Conservation (phyloP, 2,797 vertebrate species). For the Acrossocheilus wenchowensis region DNA sequence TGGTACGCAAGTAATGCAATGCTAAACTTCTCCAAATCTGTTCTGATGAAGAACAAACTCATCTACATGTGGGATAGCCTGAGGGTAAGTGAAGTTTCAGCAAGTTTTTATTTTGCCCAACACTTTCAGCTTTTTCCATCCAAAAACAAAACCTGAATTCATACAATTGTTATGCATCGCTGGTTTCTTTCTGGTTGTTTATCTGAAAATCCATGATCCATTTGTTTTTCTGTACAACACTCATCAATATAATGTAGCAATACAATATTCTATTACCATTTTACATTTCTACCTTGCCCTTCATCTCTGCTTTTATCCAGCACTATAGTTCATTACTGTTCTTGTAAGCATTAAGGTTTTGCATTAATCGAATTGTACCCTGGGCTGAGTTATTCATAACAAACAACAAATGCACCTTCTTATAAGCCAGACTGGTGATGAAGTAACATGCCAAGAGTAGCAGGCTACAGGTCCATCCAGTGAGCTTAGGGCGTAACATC, state of each 20-base stretch:
- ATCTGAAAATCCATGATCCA: not conserved
- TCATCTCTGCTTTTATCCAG: slow-evolving; percentile 14
- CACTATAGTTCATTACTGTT: not conserved
- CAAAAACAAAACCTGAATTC: not conserved
- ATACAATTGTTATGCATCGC: not conserved
- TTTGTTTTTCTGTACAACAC: not conserved
- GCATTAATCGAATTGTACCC: not conserved
- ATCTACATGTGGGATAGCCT: no score
- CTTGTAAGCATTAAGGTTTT: not conserved
- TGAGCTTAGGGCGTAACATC: not conserved
- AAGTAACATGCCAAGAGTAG: not conserved
- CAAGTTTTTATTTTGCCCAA: no score
- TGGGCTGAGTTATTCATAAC: not conserved
- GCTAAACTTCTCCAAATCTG: no score
- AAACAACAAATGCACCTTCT: slow-evolving; percentile 20
- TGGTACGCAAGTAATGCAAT: not conserved
- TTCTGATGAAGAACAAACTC: no score
- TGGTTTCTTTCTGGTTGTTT: not conserved
- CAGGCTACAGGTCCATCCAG: not conserved
- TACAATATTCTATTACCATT: not conserved
- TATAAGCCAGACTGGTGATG: not conserved
- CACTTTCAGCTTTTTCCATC: not conserved
- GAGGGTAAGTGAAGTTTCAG: no score
- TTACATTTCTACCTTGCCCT: not conserved
- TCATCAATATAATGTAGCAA: not conserved